Evolutionary conservation across 2,888 invertebrate species (phyloP), one percentile per base, ranked within the genome.

Genomic region (Clivina fossor): DNA sequence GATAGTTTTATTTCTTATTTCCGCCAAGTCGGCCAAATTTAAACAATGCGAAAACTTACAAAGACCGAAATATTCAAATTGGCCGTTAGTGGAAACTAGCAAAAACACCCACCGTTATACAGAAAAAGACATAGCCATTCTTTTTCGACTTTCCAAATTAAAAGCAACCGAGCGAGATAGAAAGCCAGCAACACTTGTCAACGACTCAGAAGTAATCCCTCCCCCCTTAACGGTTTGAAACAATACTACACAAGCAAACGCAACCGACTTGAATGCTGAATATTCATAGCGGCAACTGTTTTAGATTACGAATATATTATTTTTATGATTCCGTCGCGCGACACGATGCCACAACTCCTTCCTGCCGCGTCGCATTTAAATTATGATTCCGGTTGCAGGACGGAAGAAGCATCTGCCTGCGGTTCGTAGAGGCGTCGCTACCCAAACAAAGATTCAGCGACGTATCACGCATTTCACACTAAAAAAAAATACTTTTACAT

Each of bases 291-390:
- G 33, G 35, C 38, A 57, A 57, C 57, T 57, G 57, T 57, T 57
- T 57, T 50, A 57, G 57, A 57, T 57, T 57, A 40, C 49, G 56
- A 49, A 56, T 56, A 57, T 57, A 57, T 57, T 51, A 51, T 57
- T 57, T 57, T 57, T 57, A 57, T 57, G 57, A 57, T 50, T 57
- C 50, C 41, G 44, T n/a, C 57, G 44, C 57, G 57, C n/a, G n/a
- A n/a, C n/a, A n/a, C n/a, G n/a, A n/a, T n/a, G n/a, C 58, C 53
- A 54, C 58, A 58, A 58, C 49, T 58, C 58, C 58, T 58, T 58
- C 58, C 58, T 53, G n/a, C n/a, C n/a, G 53, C 40, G 53, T 48
- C 54, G 47, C 58, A 50, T 58, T 58, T 55, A 55, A 55, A 55
- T 58, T 55, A 58, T 55, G 41, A 50, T 54, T 58, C 54, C 38